Evolutionary conservation across 1,140 invertebrate genomes (phyloP), one percentile per base, ranked within the genome.

Genomic region (Palaemon carinicauda): DNA sequence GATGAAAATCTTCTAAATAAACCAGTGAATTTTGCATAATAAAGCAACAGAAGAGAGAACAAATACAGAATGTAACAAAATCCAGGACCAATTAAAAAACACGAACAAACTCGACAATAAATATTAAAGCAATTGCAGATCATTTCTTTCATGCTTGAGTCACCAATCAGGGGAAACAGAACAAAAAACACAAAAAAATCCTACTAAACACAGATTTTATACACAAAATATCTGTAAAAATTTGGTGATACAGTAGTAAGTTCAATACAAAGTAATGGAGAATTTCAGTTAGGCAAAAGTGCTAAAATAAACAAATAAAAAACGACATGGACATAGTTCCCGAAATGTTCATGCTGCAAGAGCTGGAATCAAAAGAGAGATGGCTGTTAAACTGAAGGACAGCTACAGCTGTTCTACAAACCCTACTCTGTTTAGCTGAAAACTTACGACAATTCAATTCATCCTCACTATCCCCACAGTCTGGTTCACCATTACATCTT

Each of bases 381-480:
- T 17, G 14, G n/a, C 54, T 56, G 54, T 33, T 60, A 56, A 29
- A 80, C 12, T 75, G 31, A 80, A 33, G 52, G 78, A 80, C 78
- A 54, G 12, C 17, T 75, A 50, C 41, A 15, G 41, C 15, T 75
- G 27, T 15, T 78, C 41, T 52, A n/a, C 29, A 24, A 10, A 24
- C 14, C 52, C 29, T 12, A 52, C 14, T 54, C 3, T 27, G 3
- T 12, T 24, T 15, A 24, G 17, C 19, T 19, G 41, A 24, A 27
- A 71, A 82, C 80, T 82, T 82, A 82, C 80, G 5, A 53, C 80
- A 82, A 1, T 82, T 71, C 5, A 52, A 51, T 51, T 82, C 80
- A 52, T 82, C 80, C 14, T n/a, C 71, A 74, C 29, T n/a, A 82
- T 82, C 80, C 19, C 19, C 15, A 52, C 80, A 82, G 74, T 82